Evolutionary conservation across 2,888 invertebrate genomes (phyloP).

Genomic region (Anagyrus pseudococci): DNA sequence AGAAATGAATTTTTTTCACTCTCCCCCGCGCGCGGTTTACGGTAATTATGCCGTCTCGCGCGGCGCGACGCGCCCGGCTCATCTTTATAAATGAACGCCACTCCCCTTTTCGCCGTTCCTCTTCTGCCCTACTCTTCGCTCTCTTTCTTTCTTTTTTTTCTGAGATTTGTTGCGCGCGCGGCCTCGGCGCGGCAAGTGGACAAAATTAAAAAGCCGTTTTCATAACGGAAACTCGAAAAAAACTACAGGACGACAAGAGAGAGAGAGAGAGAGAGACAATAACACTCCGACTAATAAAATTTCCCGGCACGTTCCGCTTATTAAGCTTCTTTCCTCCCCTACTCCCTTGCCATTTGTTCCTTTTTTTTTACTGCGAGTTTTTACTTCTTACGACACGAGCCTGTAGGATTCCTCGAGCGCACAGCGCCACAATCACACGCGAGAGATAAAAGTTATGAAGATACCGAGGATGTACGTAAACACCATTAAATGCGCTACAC

Average conservation of each 20-base stretch:
- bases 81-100: constrained; percentile 27
- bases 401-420: no score
- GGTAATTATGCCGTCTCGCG: constrained; percentile 27
- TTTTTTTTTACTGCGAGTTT: neutral
- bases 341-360: no score
- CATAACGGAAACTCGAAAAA: constrained; percentile 8
- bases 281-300: constrained; percentile 16
- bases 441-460: neutral
- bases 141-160: no score
- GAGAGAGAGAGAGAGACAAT: constrained; percentile 1
- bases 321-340: constrained; percentile 11
- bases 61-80: constrained; percentile 2
- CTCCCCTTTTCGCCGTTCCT: no score
- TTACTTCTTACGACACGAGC: neutral
- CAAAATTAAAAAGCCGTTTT: constrained; percentile 33
- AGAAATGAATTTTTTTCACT: constrained; percentile 16
- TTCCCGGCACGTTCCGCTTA: constrained; percentile 14
- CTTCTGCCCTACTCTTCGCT: no score
- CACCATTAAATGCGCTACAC: no score
- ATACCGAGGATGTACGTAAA: no score
- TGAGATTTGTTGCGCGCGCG: neutral
- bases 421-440: neutral
- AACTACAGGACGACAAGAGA: neutral
- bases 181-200: neutral
- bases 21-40: constrained; percentile 12